Evolutionary conservation across 2,113 vertebrate species (phyloP).

Genomic region (Chaetops frenatus): DNA sequence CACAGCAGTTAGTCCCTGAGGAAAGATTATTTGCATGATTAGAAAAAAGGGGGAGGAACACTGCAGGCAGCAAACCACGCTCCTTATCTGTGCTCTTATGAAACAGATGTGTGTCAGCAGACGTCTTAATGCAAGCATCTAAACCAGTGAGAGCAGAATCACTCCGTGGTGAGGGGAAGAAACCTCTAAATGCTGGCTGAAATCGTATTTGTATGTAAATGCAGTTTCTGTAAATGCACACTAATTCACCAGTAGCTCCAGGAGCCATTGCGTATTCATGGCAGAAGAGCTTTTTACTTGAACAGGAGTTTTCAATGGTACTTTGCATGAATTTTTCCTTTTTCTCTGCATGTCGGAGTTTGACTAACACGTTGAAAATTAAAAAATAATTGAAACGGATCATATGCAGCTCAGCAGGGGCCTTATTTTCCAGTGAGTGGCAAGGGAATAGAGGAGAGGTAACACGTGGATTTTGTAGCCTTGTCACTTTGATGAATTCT

Average conservation of each 20-base stretch:
- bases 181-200: not conserved
- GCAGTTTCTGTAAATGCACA: not conserved
- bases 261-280: not conserved
- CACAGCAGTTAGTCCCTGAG: not conserved
- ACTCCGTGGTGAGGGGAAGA: not conserved
- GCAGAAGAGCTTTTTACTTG: constrained; percentile 11
- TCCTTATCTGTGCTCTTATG: not conserved
- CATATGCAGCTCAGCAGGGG: constrained; percentile 19
- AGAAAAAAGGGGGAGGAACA: not conserved
- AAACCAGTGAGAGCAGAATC: not conserved
- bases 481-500: constrained; percentile 44
- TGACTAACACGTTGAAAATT: constrained; percentile 31
- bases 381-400: constrained; percentile 50
- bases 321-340: constrained; percentile 24
- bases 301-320: not conserved
- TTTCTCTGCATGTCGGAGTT: not conserved
- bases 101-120: not conserved
- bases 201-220: constrained; percentile 25
- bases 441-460: not conserved
- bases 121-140: not conserved
- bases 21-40: not conserved
- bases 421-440: constrained; percentile 26
- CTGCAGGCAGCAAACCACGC: not conserved
- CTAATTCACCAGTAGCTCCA: constrained; percentile 6
- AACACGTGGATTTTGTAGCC: constrained; percentile 13